phyloP scores from a whole-genome alignment of 2,888 invertebrate genomes.

The Sylvicola fuscatus region DNA sequence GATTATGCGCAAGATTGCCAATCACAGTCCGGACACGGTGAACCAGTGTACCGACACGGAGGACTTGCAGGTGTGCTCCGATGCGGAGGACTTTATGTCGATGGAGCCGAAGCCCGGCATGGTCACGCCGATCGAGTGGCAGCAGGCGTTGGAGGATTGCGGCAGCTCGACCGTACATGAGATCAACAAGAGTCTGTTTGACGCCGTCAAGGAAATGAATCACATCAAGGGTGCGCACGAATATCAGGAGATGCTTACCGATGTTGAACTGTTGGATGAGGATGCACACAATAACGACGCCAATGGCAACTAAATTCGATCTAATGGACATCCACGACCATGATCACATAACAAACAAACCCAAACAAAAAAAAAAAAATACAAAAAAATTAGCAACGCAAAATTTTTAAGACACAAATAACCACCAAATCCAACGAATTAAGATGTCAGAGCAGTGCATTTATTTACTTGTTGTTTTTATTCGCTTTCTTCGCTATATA shows the following conservation, averaged over 20 bases:
- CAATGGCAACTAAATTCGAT: no score
- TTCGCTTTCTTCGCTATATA: no score
- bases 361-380: no score
- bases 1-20: conserved; percentile 3
- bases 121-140: conserved; percentile 21
- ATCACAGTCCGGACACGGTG: no score
- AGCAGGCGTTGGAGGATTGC: conserved; percentile 23
- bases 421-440: no score
- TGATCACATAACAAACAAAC: no score
- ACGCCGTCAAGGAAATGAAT: conserved; percentile 26
- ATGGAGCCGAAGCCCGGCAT: conserved; percentile 15
- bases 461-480: no score
- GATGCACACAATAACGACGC: conserved; percentile 5
- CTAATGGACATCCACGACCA: no score
- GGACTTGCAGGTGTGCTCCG: conserved; percentile 26
- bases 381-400: no score
- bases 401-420: no score
- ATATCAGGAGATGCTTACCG: conserved; percentile 27
- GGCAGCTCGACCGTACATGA: conserved; percentile 26
- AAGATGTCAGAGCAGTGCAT: no score
- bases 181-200: conserved; percentile 24
- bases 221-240: conserved; percentile 29
- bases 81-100: conserved; percentile 23
- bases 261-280: conserved; percentile 30
- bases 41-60: conserved; percentile 30